These are phyloP conservation scores for Nezara viridula DNA, from an alignment of 2,888 invertebrate genomes.

Conservation along the genomic window DNA sequence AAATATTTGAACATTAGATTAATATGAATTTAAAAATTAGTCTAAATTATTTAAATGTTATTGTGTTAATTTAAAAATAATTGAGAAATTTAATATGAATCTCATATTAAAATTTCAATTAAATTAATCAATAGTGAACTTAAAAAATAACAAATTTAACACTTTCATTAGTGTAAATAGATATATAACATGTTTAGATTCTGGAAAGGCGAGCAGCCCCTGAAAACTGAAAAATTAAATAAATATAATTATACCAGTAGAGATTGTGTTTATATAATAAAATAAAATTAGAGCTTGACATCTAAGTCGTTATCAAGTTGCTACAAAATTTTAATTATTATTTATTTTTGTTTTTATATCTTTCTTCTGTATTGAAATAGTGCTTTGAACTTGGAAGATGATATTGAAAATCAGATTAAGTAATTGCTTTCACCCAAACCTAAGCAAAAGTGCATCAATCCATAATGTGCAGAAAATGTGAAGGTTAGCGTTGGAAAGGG, in stretches of 20 bases:
- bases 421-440: background rate
- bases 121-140: background rate
- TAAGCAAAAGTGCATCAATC: background rate
- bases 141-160: background rate
- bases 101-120: background rate
- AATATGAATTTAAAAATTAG: background rate
- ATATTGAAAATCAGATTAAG: background rate
- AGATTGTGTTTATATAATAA: background rate
- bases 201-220: background rate
- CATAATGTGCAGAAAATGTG: slow-evolving; percentile 9
- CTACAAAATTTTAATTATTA: background rate
- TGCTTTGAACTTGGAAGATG: background rate
- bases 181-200: background rate
- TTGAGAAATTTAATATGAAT: background rate
- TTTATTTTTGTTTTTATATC: background rate
- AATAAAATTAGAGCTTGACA: background rate
- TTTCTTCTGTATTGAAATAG: background rate
- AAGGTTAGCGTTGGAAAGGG: slow-evolving; percentile 55
- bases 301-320: background rate
- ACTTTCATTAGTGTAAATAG: slow-evolving; percentile 23
- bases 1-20: background rate
- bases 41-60: background rate
- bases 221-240: slow-evolving; percentile 7
- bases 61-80: background rate
- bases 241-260: background rate